phyloP scores from a whole-genome alignment of 2,888 invertebrate species.

The Latrodectus hesperus region DNA sequence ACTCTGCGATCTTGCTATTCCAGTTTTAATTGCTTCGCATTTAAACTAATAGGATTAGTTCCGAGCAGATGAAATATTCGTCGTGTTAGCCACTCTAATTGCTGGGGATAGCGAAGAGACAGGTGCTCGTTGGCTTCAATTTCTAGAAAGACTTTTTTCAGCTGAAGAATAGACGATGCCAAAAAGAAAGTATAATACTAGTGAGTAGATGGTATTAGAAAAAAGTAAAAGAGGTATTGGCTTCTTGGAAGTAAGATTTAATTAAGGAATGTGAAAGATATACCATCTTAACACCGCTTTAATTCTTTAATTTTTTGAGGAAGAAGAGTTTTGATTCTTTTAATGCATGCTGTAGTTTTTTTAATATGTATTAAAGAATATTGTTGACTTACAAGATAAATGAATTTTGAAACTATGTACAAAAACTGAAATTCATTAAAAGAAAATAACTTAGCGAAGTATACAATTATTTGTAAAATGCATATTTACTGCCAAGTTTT shows the following conservation, averaged over 20 bases:
- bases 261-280: slow-evolving; percentile 7
- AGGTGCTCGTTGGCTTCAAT: slow-evolving; percentile 14
- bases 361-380: no score
- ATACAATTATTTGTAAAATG: no score
- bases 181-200: slow-evolving; percentile 20
- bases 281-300: no score
- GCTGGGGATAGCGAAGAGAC: slow-evolving; percentile 23
- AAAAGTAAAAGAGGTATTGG: not conserved
- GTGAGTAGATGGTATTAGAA: slow-evolving; percentile 1
- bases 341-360: no score
- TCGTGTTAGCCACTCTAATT: slow-evolving; percentile 41
- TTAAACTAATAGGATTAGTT: slow-evolving; percentile 58
- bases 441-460: no score
- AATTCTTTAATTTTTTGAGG: no score
- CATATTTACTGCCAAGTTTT: no score
- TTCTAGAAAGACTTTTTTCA: slow-evolving; percentile 31
- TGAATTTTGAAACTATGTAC: no score
- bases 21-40: slow-evolving; percentile 60
- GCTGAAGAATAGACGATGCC: not conserved
- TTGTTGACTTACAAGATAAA: no score
- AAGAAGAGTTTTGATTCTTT: no score
- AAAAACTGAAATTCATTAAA: no score
- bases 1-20: not conserved
- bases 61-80: slow-evolving; percentile 40
- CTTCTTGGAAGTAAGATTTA: slow-evolving; percentile 18